Evolutionary conservation across 2,888 invertebrate genomes (phyloP).

Genomic region (Nomada ruficornis): DNA sequence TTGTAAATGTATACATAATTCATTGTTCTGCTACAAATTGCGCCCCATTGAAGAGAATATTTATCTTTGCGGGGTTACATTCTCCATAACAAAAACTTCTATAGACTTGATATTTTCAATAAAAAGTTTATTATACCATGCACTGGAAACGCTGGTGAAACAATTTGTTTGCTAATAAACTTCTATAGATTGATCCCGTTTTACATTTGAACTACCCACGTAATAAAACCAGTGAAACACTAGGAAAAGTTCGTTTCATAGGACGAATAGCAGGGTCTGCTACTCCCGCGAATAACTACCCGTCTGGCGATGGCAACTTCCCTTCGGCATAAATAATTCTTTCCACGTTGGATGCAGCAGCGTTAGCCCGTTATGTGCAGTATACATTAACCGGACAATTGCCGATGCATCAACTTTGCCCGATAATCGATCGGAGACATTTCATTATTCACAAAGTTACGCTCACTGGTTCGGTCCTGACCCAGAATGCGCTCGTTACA

Average conservation of each 20-base stretch:
- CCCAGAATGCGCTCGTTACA: constrained; percentile 49
- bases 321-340: constrained; percentile 48
- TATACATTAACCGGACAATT: constrained; percentile 61
- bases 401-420: constrained; percentile 61
- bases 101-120: too few relatives aligned
- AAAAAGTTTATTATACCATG: too few relatives aligned
- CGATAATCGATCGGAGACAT: constrained; percentile 54
- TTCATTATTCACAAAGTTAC: constrained; percentile 63
- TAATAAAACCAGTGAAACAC: not conserved
- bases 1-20: too few relatives aligned
- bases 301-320: constrained; percentile 9
- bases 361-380: constrained; percentile 40
- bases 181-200: too few relatives aligned
- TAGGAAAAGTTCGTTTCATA: not conserved
- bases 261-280: not conserved
- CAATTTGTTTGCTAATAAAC: too few relatives aligned
- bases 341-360: constrained; percentile 8
- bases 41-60: too few relatives aligned
- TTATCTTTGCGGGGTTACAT: too few relatives aligned
- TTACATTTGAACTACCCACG: too few relatives aligned
- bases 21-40: too few relatives aligned
- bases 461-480: constrained; percentile 53
- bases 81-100: too few relatives aligned
- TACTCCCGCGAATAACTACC: constrained; percentile 3
- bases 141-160: too few relatives aligned